Evolutionary conservation across 2,888 invertebrate species (phyloP).

Genomic region (Drosophila parthenogenetica): DNA sequence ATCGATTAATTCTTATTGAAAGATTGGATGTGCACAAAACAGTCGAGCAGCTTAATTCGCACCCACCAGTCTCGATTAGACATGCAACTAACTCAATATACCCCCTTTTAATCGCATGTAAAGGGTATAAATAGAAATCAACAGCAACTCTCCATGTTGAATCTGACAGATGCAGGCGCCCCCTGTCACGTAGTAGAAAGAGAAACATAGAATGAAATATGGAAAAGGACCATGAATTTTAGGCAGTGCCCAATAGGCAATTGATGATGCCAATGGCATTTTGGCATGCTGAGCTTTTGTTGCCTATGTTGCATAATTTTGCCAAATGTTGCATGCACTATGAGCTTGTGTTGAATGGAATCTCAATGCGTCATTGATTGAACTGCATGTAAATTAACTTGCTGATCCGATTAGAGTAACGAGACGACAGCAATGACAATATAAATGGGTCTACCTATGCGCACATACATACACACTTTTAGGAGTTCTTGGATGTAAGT

Average conservation of each 20-base stretch:
- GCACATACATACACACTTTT: background rate
- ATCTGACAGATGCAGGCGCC: constrained; percentile 38
- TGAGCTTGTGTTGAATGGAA: constrained; percentile 7
- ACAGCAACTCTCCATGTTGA: background rate
- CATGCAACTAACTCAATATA: background rate
- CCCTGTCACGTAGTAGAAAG: background rate
- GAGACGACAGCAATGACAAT: constrained; percentile 42
- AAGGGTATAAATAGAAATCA: background rate
- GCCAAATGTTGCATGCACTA: constrained; percentile 38
- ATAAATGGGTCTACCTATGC: background rate
- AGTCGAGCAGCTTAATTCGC: too few species aligned
- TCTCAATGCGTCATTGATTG: constrained; percentile 71
- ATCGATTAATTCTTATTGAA: too few species aligned
- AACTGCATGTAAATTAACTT: constrained; percentile 79
- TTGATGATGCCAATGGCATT: constrained; percentile 52
- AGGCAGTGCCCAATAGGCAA: constrained; percentile 28
- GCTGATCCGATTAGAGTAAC: constrained; percentile 73
- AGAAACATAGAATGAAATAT: background rate
- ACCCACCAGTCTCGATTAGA: too few species aligned
- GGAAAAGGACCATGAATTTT: constrained; percentile 18
- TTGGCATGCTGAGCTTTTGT: constrained; percentile 27
- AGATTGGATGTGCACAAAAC: too few species aligned
- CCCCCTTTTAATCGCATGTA: background rate
- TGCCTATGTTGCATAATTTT: background rate
- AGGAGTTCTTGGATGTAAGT: too few species aligned